A percentile compares a stretch with the other conserved stretches of the same genome.
These are phyloP conservation scores for Trypoxylus dichotomus DNA, from an alignment of 1,140 invertebrate genomes.

Conservation along the genomic window DNA sequence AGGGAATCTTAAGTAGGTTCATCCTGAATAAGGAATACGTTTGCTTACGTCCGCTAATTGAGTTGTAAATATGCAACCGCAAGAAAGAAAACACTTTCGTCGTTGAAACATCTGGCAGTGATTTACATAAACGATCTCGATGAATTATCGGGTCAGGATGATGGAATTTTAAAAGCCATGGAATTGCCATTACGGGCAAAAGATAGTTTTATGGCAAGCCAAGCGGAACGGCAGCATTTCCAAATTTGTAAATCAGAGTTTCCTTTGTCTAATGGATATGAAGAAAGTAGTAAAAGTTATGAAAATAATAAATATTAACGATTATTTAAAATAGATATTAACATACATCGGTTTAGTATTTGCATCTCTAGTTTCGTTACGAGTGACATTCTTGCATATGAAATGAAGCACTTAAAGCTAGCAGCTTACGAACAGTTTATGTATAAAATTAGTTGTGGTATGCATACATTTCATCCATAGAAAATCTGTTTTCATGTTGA, in stretches of 20 bases:
- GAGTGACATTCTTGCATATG: no score
- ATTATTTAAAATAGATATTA: background rate
- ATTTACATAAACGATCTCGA: slow-evolving; percentile 3
- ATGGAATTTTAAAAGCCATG: background rate
- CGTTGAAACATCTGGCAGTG: background rate
- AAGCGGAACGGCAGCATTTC: background rate
- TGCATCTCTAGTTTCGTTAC: no score
- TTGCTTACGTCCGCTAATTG: slow-evolving; percentile 5
- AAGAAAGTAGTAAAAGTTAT: background rate
- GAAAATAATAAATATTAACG: background rate
- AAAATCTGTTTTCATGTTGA: no score
- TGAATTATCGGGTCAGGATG: background rate
- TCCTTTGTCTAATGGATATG: background rate
- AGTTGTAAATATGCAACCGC: background rate
- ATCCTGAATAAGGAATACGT: slow-evolving; percentile 2
- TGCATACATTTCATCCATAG: no score
- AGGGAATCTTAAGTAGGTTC: slow-evolving; percentile 12
- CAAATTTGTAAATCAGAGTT: background rate
- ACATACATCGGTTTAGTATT: no score
- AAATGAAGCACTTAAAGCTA: no score
- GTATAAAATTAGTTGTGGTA: no score
- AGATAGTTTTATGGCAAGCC: background rate
- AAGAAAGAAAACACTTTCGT: slow-evolving; percentile 10
- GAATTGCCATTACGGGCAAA: background rate
- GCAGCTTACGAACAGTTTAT: no score